Evolutionary conservation across 2,797 vertebrate species (phyloP), one percentile per base, ranked within the genome.

Genomic region (Synanceia verrucosa): DNA sequence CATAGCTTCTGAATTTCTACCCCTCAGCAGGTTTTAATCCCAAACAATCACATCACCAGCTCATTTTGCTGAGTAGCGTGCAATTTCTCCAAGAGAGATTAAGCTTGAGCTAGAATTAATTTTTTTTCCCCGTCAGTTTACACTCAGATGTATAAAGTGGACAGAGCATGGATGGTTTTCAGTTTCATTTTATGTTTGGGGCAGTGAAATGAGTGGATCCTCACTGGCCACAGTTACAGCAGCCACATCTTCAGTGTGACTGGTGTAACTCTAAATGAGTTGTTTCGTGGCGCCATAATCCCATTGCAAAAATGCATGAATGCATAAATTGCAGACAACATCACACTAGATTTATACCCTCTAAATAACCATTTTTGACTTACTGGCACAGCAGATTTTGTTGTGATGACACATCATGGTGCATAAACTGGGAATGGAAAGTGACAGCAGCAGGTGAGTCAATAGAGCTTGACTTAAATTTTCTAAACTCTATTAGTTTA

Each of bases 201-300:
- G 31, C n/a, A 21, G 58, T 60, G 51, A 55, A 29, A 12, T 5
- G 6, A 67, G n/a, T 2, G 5, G 31, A 57, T 4, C 11, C 2
- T 62, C 29, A 39, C 24, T 14, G 24, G 24, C 44, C 24, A 19
- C 14, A 5, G 36, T 58, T 39, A n/a, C 8, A 37, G 9, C 11
- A 18, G 16, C 31, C 44, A 44, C 44, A 57, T 13, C 29, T 60
- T 5, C 28, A 33, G 4, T 36, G 47, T 18, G 61, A 39, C 71
- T 34, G 43, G 6, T 3, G 1, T 31, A 33, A 5, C 44, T 57
- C n/a, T 63, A 58, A 65, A 48, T 67, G 67, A 65, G 41, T 41
- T 59, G 13, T 26, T 33, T 60, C 37, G 1, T 14, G 29, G 23
- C 26, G 39, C 83, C 68, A 44, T 83, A 23, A 69, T 79, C 59